phyloP scores from a whole-genome alignment of 2,113 vertebrate genomes.

The Gila orcuttii region DNA sequence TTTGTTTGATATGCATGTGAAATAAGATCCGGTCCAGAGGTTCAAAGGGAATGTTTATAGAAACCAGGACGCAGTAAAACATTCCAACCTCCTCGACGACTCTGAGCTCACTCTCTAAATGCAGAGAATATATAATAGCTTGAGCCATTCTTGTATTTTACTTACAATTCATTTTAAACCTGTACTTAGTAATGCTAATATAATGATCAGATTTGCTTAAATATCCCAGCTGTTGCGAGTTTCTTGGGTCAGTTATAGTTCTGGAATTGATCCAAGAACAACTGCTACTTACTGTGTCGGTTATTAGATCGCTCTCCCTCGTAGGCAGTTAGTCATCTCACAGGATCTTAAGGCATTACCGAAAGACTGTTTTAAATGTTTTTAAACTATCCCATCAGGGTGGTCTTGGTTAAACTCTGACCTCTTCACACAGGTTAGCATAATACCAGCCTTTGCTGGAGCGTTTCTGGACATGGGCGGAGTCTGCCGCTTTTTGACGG shows the following conservation, averaged over 20 bases:
- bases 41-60: slow-evolving; percentile 55
- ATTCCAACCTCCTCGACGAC: slow-evolving; percentile 3
- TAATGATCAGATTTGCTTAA: background rate
- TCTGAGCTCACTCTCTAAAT: slow-evolving; percentile 28
- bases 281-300: slow-evolving; percentile 17
- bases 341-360: background rate
- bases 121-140: background rate
- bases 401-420: slow-evolving; percentile 10
- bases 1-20: slow-evolving; percentile 38
- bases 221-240: background rate
- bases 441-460: slow-evolving; percentile 79
- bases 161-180: background rate
- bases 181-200: background rate
- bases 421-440: slow-evolving; percentile 81
- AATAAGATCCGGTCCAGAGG: slow-evolving; percentile 47
- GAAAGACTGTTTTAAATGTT: background rate
- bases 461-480: slow-evolving; percentile 86
- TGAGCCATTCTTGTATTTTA: background rate
- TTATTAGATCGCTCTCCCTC: slow-evolving; percentile 6
- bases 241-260: slow-evolving; percentile 5
- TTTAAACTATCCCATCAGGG: background rate
- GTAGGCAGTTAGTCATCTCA: background rate
- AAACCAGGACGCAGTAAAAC: slow-evolving; percentile 39
- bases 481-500: slow-evolving; percentile 77
- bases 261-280: slow-evolving; percentile 21